These are phyloP conservation scores for Myotis brandtii DNA, from an alignment of 2,113 vertebrate species.

Conservation along the genomic window DNA sequence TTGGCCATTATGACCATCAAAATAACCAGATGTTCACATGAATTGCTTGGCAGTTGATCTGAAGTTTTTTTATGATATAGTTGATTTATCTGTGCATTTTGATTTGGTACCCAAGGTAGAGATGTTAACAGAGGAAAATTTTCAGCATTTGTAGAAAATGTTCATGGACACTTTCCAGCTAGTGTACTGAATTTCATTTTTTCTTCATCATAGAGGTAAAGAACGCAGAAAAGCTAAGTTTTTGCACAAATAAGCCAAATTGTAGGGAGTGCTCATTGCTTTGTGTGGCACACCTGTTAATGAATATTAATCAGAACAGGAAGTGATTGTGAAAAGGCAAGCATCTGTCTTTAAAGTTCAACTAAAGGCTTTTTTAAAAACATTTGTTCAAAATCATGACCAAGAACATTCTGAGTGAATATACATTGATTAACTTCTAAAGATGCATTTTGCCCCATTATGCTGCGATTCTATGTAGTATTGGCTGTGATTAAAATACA, in stretches of 20 bases:
- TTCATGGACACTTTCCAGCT: not conserved
- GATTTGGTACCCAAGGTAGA: slow-evolving; percentile 24
- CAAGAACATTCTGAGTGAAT: not conserved
- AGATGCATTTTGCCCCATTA: not conserved
- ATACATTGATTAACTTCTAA: not conserved
- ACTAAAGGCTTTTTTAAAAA: not conserved
- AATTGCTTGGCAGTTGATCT: not conserved
- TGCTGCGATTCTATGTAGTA: not conserved
- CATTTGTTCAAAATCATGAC: not conserved
- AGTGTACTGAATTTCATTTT: not conserved
- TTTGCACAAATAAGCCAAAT: not conserved
- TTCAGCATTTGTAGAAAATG: not conserved
- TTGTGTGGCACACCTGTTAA: not conserved
- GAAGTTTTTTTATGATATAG: not conserved
- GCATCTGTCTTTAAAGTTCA: not conserved
- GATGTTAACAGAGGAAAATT: not conserved
- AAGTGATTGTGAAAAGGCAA: not conserved
- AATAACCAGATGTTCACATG: slow-evolving; percentile 54
- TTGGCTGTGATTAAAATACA: not conserved
- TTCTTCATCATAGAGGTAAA: not conserved
- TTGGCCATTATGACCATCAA: slow-evolving; percentile 30
- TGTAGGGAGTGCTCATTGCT: not conserved
- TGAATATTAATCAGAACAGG: not conserved
- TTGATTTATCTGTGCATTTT: not conserved
- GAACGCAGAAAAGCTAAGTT: not conserved